phyloP scores from a whole-genome alignment of 2,888 invertebrate species.

The Eupithecia centaureata region DNA sequence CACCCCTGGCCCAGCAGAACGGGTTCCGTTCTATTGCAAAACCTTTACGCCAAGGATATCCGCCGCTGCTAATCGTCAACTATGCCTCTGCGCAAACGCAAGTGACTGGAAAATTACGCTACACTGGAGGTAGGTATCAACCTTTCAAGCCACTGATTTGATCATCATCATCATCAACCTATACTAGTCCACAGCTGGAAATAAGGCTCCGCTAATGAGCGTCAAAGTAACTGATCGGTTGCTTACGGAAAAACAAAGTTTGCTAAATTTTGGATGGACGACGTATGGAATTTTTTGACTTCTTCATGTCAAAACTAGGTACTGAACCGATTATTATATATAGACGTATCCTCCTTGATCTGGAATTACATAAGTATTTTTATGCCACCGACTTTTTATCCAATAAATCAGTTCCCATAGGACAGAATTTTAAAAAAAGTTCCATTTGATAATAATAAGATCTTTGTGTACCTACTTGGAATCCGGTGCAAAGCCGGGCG shows the following conservation, averaged over 20 bases:
- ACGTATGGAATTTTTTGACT: neutral
- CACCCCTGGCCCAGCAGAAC: slow-evolving; percentile 22
- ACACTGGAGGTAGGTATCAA: slow-evolving; percentile 1
- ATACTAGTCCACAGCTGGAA: too few species aligned
- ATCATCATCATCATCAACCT: too few species aligned
- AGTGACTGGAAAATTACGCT: slow-evolving; percentile 31
- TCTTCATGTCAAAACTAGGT: neutral
- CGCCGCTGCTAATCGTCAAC: slow-evolving; percentile 30
- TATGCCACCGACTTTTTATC: too few species aligned
- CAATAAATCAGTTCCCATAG: neutral
- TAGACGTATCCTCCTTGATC: too few species aligned
- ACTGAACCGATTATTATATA: neutral
- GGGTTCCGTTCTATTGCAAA: slow-evolving; percentile 51
- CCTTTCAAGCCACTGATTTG: neutral
- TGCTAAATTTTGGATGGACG: neutral
- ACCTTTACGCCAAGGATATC: slow-evolving; percentile 48
- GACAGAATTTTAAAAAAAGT: too few species aligned
- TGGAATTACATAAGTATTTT: too few species aligned
- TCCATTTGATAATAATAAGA: too few species aligned
- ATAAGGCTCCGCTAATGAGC: too few species aligned
- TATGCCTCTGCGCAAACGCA: slow-evolving; percentile 13
- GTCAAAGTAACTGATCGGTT: neutral
- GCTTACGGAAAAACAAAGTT: neutral
- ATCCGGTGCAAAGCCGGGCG: too few species aligned
- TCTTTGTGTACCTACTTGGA: too few species aligned